Evolutionary conservation across 2,113 vertebrate species (phyloP).

Genomic region (Phalacrocorax aristotelis): DNA sequence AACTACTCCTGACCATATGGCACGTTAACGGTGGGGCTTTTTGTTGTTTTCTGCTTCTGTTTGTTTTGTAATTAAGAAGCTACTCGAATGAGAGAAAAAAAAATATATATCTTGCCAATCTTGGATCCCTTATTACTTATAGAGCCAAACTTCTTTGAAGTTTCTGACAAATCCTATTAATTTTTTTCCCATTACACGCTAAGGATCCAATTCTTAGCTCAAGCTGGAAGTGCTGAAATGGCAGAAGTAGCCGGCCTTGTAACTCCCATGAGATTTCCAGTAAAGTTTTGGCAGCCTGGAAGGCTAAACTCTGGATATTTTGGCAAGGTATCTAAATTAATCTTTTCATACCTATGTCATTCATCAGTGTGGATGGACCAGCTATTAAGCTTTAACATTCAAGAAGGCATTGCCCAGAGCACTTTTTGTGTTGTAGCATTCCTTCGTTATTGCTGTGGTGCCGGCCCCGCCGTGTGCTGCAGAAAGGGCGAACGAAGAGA

Average conservation of each 20-base stretch:
- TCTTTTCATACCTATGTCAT: not conserved
- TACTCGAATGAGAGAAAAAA: not conserved
- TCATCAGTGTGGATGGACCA: not conserved
- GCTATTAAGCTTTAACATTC: not conserved
- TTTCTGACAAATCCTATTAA: not conserved
- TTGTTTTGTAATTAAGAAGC: slow-evolving; percentile 30
- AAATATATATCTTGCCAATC: not conserved
- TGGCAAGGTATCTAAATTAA: not conserved
- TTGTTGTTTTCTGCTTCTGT: slow-evolving; percentile 5
- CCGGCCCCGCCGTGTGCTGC: not conserved
- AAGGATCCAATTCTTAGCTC: not conserved
- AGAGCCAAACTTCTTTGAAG: not conserved
- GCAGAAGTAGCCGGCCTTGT: not conserved
- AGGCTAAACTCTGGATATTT: not conserved
- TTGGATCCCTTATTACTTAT: not conserved
- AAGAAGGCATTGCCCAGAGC: not conserved
- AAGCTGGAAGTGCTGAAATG: slow-evolving; percentile 16
- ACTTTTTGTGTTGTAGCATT: not conserved
- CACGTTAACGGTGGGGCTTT: not conserved
- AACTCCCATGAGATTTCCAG: not conserved
- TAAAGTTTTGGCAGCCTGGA: not conserved
- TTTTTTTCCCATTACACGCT: not conserved
- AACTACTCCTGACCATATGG: not conserved
- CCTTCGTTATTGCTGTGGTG: not conserved
- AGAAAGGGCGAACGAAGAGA: not conserved